Base-by-base conservation (phyloP, 2,888 invertebrate genomes). In the Hydriomena furcata region DNA sequence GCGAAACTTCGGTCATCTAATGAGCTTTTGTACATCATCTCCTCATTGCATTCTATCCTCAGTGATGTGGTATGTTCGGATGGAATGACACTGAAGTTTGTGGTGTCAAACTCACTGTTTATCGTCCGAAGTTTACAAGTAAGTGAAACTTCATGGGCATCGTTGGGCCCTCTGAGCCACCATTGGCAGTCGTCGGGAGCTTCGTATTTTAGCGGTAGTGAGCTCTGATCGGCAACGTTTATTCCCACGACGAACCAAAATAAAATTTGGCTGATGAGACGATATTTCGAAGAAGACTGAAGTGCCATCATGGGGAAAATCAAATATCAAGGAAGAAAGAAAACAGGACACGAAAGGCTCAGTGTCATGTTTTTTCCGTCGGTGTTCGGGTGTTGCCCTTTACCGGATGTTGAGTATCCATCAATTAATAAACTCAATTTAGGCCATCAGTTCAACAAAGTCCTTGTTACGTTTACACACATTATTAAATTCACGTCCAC, bases 121-220 rank as follows among this genome's bases (percentile, higher is more conserved):
- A 96, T 95, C 40, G 96, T 94, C 66, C 96, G 91, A 70, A 96
- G 91, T 84, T 95, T 93, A 86, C 96, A 95, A 55, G 94, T 94
- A 58, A 96, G 92, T 10, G 94, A 93, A 56, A 96, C 95, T 84
- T 96, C 95, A 66, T 94, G 93, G 60, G 91, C 91, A 65, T 84
- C 91, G 45, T 91, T 92, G 58, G 91, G 92, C 71, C 91, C 94
- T 61, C 92, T 84, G 28, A 94, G 76, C 93, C 93, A 93, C 95
- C 95, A 95, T 74, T 95, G 94, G 72, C 97, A 97, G 79, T 96
- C 95, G 76, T 96, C 96, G 49, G 96, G 96, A 58, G 96, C 95
- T 82, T 96, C 96, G 82, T 96, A 95, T 65, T 91, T 88, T 55
- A 91, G 70, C 43, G 91, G 90, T 54, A 89, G 65, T 42, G 89